A percentile compares a stretch with the other conserved stretches of the same genome.
phyloP scores from a whole-genome alignment of 2,113 vertebrate species.

The Lonchura striata region DNA sequence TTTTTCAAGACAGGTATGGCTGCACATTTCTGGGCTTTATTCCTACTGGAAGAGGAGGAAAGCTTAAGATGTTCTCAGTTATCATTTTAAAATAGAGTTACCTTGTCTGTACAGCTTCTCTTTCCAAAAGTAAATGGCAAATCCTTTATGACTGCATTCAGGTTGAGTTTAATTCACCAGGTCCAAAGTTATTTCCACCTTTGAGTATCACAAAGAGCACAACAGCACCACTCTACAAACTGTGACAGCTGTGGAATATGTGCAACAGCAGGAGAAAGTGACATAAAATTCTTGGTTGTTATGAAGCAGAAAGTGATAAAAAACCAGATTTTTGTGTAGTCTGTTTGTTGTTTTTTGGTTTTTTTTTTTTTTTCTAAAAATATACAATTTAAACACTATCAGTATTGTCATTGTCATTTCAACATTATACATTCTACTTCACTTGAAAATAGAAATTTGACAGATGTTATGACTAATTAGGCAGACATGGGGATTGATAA shows the following conservation, averaged over 20 bases:
- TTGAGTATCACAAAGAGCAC: not conserved
- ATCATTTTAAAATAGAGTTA: not conserved
- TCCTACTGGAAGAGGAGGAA: not conserved
- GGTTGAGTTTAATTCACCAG: slow-evolving; percentile 25
- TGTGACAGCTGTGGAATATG: not conserved
- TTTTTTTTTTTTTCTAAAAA: not conserved
- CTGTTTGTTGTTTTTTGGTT: not conserved
- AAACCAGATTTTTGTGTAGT: not conserved
- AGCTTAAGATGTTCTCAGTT: not conserved
- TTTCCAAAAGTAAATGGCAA: not conserved
- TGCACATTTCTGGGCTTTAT: not conserved
- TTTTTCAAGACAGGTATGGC: not conserved
- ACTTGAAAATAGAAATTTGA: not conserved
- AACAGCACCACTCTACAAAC: not conserved
- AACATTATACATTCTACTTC: not conserved
- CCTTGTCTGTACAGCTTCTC: not conserved
- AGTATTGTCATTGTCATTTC: not conserved
- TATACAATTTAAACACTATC: not conserved
- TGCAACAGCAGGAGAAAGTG: not conserved
- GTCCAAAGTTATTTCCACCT: slow-evolving; percentile 8
- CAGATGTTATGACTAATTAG: slow-evolving; percentile 20
- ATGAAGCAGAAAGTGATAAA: not conserved
- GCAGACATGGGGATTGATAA: not conserved
- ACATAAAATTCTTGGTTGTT: not conserved
- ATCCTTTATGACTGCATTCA: slow-evolving; percentile 14